These are phyloP conservation scores for Dicyrtoma fusca DNA, from an alignment of 2,888 invertebrate species.

Conservation along the genomic window DNA sequence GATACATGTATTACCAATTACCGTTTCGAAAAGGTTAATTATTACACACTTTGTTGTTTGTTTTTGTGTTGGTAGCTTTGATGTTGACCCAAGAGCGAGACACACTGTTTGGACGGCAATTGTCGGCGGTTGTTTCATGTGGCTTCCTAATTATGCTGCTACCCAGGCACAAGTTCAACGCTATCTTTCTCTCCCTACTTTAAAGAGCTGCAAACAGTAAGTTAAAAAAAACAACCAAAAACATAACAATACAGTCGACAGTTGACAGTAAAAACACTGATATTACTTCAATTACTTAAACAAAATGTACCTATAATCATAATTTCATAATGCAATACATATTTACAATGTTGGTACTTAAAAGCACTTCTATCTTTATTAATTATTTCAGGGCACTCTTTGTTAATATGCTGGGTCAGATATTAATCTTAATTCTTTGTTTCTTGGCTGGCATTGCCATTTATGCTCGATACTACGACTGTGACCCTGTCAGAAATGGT, in stretches of 20 bases:
- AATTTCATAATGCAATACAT: no score
- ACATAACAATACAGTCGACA: no score
- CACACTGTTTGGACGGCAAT: slow-evolving; percentile 54
- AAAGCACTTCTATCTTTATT: no score
- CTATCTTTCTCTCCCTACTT: slow-evolving; percentile 28
- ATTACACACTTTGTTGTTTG: no score
- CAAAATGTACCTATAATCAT: no score
- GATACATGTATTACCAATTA: no score
- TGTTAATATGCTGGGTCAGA: slow-evolving; percentile 60
- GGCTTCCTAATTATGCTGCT: slow-evolving; percentile 40
- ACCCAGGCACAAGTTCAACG: slow-evolving; percentile 37
- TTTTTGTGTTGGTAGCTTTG: no score
- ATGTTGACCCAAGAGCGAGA: slow-evolving; percentile 49
- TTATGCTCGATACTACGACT: slow-evolving; percentile 79
- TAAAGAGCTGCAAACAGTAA: slow-evolving; percentile 17
- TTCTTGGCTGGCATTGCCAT: slow-evolving; percentile 84
- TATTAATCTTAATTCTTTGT: slow-evolving; percentile 65
- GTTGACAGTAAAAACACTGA: no score
- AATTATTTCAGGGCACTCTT: slow-evolving; percentile 53
- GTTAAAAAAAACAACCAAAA: no score
- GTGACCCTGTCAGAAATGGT: slow-evolving; percentile 78
- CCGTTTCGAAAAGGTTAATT: no score
- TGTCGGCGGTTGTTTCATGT: slow-evolving; percentile 49
- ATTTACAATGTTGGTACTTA: no score
- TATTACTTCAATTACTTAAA: no score